Base-by-base conservation (phyloP, 2,888 invertebrate species). In the Miltochrista miniata region DNA sequence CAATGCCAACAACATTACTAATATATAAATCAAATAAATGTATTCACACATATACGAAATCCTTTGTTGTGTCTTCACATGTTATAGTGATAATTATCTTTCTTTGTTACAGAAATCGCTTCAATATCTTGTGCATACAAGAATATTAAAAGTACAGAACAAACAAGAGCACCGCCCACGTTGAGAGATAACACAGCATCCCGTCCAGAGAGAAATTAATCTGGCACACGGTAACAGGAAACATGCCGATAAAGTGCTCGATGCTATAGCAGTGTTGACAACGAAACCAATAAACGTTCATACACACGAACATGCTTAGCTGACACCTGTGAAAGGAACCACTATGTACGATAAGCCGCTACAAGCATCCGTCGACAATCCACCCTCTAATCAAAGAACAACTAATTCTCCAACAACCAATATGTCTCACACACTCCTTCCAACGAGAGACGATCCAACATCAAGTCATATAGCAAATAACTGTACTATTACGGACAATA, bases 101-200 rank as follows among this genome's bases (percentile, higher is more conserved):
- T 78, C 75, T 79, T 89, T 89, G 87, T 91, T 91, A 77, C 89
- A 90, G 90, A 89, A 81, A 85, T 86, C 80, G 79, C 84, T 87
- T 78, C 74, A 66, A 84, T 87, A 87, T 85, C 90, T 89, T 86
- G 85, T 83, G 74, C 74, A 83, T 69, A 85, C 86, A 90, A 89
- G 87, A 85, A 81, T 81, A 85, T 85, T 85, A 80, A 76, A 85
- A 86, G 87, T 82, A 79, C 73, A 78, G 73, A 81, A 77, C 82
- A 83, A 86, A 85, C 82, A 83, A 70, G 69, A 73, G 58, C 75
- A 69, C 86, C 88, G 79, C 86, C 87, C 86, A 88, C 87, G 81
- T 75, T 64, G 81, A 59, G 56, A 76, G 87, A 86, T 87, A 88
- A 83, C 83, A 70, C 73, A 73, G 78, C 83, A 81, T 86, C 87